These are phyloP conservation scores for Potamilus streckersoni DNA, from an alignment of 1,140 invertebrate species.

Conservation along the genomic window DNA sequence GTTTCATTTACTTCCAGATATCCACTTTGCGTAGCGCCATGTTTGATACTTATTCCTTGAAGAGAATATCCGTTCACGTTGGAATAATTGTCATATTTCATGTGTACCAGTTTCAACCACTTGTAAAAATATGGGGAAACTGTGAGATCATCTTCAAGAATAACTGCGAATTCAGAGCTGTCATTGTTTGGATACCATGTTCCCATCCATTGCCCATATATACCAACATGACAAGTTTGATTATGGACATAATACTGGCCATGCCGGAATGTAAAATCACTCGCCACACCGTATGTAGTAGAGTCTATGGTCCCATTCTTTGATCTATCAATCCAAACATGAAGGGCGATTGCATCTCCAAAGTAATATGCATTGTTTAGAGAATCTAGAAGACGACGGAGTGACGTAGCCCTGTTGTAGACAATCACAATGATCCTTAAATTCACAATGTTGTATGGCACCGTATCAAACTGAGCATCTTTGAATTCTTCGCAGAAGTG, in stretches of 20 bases:
- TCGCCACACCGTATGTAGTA: no score
- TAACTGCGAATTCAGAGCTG: background rate
- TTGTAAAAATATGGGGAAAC: slow-evolving; percentile 12
- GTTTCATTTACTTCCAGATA: background rate
- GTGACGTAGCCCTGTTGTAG: background rate
- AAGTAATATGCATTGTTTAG: background rate
- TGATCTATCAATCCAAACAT: slow-evolving; percentile 19
- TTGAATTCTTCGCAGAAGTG: no score
- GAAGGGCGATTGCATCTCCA: background rate
- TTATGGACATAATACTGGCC: no score
- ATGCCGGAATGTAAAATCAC: no score
- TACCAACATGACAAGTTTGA: no score
- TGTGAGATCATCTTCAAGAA: slow-evolving; percentile 16
- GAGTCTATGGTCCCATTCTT: no score
- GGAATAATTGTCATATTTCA: background rate
- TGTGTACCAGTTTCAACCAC: background rate
- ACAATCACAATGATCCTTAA: slow-evolving; percentile 12
- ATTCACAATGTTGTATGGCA: background rate
- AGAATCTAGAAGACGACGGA: background rate
- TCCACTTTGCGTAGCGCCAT: background rate
- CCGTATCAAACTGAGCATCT: no score
- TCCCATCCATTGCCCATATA: slow-evolving; percentile 15
- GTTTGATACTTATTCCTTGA: slow-evolving; percentile 33
- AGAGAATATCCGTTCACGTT: slow-evolving; percentile 40
- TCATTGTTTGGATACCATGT: background rate